Evolutionary conservation across 2,797 vertebrate species (phyloP), one percentile per base, ranked within the genome.

Genomic region (Pogoniulus pusillus): DNA sequence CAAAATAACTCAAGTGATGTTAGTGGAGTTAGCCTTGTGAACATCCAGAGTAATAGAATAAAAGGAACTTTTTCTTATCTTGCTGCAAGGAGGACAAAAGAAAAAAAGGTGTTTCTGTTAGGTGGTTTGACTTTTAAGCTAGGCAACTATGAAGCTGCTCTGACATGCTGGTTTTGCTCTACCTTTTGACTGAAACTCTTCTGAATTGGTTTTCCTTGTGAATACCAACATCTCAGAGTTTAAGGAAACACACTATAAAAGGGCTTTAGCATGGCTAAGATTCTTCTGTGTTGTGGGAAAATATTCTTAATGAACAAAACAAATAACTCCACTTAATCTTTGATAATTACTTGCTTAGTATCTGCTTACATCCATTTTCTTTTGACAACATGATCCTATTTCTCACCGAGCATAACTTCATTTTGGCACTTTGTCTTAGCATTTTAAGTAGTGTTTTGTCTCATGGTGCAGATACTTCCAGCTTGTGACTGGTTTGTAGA

Each of bases 1-100:
- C 95, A 94, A 82, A 93, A 82, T 82, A 93, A 86, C 86, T 91
- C 68, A 86, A 35, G 39, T 86, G 68, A 60, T 86, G 54, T 90
- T 90, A 54, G 41, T 88, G 26, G 32, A 73, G 71, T 85, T 64
- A 79, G 11, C 35, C 85, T 34, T 41, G 49, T 85, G 60, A 69
- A 86, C 79, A 91, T 79, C n/a, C 78, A 68, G 65, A 86, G 7
- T 30, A 70, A 66, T 2, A 64, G 90, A 79, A 76, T 71, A 73
- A 89, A 88, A 8, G 7, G 32, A 90, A 43, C 18, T 85, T 23
- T 34, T 63, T 43, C 39, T 73, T 34, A 27, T 54, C 54, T 63
- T 87, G 45, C 45, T 89, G 58, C 27, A 76, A 89, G 62, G 29
- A 71, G 39, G 19, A 54, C 11, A 47, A 79, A 72, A 63, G 64